Percentiles rank a stretch among this genome's conserved stretches.
These are phyloP conservation scores for Cheilosia vernalis DNA, from an alignment of 2,888 invertebrate genomes.

Conservation along the genomic window DNA sequence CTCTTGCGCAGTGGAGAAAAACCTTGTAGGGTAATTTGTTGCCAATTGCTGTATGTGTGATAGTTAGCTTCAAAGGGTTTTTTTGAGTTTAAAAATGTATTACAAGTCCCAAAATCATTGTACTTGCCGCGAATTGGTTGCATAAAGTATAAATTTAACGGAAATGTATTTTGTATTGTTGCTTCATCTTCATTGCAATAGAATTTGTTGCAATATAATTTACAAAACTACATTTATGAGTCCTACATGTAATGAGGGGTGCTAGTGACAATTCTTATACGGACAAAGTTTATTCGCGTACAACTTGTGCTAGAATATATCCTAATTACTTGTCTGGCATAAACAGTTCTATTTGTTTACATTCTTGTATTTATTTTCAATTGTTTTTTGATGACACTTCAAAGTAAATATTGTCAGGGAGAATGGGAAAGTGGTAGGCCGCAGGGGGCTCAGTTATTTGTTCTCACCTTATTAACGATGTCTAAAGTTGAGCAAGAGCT, in stretches of 20 bases:
- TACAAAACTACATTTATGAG: too few species aligned
- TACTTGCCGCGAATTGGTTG: too few species aligned
- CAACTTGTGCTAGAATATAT: too few species aligned
- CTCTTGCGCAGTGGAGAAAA: slow-evolving; percentile 66
- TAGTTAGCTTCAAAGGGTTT: slow-evolving; percentile 32
- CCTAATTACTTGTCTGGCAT: too few species aligned
- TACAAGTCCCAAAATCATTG: neutral
- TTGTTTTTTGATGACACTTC: slow-evolving; percentile 24
- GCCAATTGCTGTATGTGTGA: slow-evolving; percentile 52
- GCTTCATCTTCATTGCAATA: too few species aligned
- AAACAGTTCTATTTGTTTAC: neutral
- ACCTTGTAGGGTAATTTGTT: slow-evolving; percentile 63
- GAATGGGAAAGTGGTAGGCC: neutral
- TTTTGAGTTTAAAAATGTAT: neutral
- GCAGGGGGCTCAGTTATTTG: slow-evolving; percentile 25
- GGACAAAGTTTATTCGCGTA: too few species aligned
- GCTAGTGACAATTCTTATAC: too few species aligned
- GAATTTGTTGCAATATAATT: too few species aligned
- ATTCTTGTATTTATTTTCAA: neutral
- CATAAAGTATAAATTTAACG: too few species aligned
- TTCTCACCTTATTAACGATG: slow-evolving; percentile 82
- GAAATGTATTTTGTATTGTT: too few species aligned
- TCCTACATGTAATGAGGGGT: too few species aligned
- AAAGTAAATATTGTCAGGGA: slow-evolving; percentile 8
- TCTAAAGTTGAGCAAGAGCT: slow-evolving; percentile 83